Evolutionary conservation across 2,113 vertebrate genomes (phyloP).

Genomic region (Spea bombifrons): DNA sequence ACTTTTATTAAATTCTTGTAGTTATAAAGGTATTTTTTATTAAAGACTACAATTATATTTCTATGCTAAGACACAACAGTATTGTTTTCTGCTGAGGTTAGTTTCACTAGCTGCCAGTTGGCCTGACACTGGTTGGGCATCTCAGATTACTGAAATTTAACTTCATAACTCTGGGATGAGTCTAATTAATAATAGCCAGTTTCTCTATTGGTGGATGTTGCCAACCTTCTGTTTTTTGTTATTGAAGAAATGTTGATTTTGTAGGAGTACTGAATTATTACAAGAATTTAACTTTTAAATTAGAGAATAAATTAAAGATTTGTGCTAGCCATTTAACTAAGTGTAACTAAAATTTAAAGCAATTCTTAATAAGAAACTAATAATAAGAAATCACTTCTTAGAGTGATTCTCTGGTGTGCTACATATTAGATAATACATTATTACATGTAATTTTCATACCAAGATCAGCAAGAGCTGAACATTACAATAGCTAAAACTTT

Average conservation of each 20-base stretch:
- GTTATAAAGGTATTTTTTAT: background rate
- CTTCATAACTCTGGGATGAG: conserved; percentile 42
- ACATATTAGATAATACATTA: no score
- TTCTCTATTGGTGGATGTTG: conserved; percentile 38
- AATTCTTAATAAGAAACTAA: no score
- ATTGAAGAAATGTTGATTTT: conserved; percentile 11
- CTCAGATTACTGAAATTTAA: conserved; percentile 38
- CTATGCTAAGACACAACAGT: conserved; percentile 24
- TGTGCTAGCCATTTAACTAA: no score
- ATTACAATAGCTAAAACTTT: no score
- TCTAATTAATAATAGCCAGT: conserved; percentile 43
- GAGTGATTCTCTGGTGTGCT: no score
- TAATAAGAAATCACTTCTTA: no score
- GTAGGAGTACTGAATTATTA: background rate
- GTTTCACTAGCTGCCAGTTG: conserved; percentile 38
- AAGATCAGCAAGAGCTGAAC: no score
- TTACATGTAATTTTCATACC: no score
- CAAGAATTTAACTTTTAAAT: background rate
- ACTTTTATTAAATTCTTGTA: no score
- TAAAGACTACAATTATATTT: conserved; percentile 28
- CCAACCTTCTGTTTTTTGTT: conserved; percentile 34
- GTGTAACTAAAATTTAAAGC: no score
- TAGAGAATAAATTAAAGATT: no score
- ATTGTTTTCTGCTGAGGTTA: conserved; percentile 33
- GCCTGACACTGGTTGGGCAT: conserved; percentile 42